A percentile compares a stretch with the other conserved stretches of the same genome.
Conservation (phyloP, 2,797 vertebrate genomes). For the Lutjanus campechanus region DNA sequence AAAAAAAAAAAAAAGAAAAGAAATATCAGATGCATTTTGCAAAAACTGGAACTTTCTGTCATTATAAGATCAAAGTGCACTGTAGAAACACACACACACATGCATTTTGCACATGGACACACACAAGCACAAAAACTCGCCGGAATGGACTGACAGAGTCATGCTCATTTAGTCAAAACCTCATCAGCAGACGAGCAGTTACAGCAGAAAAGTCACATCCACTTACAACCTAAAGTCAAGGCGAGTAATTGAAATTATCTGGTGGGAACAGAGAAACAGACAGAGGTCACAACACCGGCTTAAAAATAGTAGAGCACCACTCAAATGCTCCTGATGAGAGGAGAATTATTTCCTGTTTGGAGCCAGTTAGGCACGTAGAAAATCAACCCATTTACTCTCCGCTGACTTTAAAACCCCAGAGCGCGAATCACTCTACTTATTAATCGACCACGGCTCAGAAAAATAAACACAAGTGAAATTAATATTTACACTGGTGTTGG, state of each 20-base stretch:
- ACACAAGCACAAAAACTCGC: neutral
- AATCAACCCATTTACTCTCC: slow-evolving; percentile 63
- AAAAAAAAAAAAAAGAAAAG: neutral
- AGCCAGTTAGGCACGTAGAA: slow-evolving; percentile 65
- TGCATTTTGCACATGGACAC: no score
- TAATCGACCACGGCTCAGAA: slow-evolving; percentile 60
- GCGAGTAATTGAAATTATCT: slow-evolving; percentile 76
- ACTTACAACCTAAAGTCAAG: slow-evolving; percentile 34
- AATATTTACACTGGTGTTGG: slow-evolving; percentile 64
- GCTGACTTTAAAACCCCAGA: slow-evolving; percentile 58
- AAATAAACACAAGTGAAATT: slow-evolving; percentile 65
- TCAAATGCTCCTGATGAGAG: slow-evolving; percentile 38
- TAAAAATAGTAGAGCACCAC: slow-evolving; percentile 67
- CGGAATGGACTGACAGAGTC: slow-evolving; percentile 41
- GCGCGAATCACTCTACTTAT: slow-evolving; percentile 64
- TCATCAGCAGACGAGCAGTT: slow-evolving; percentile 63
- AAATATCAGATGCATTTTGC: neutral
- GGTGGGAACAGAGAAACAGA: slow-evolving; percentile 51
- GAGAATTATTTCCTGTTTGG: slow-evolving; percentile 41
- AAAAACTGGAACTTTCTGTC: neutral
- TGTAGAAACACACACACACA: slow-evolving; percentile 22
- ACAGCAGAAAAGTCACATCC: slow-evolving; percentile 51
- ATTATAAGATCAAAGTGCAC: neutral
- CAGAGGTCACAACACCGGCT: slow-evolving; percentile 54
- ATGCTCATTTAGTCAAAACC: slow-evolving; percentile 53